Conservation (phyloP, 2,888 invertebrate species). For the Scelioninae gen. 1 region DNA sequence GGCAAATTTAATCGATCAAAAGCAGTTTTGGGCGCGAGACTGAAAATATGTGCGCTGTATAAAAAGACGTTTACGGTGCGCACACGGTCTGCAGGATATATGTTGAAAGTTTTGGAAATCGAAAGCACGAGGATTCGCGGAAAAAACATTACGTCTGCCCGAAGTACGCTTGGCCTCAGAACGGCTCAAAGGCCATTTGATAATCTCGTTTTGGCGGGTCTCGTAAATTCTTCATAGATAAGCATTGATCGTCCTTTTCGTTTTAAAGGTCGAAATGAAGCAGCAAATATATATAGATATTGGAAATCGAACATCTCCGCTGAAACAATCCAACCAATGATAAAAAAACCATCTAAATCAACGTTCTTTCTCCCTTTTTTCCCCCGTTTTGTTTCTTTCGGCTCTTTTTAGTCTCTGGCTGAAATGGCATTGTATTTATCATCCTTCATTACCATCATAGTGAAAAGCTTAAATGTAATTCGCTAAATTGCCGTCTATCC, state of each 20-base stretch:
- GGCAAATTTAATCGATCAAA: slow-evolving; percentile 1
- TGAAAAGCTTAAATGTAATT: slow-evolving; percentile 32
- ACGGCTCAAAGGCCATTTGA: slow-evolving; percentile 58
- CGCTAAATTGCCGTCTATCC: slow-evolving; percentile 38
- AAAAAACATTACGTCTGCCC: slow-evolving; percentile 47
- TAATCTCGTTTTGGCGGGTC: slow-evolving; percentile 55
- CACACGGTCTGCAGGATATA: neutral
- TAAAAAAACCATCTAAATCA: too few relatives aligned
- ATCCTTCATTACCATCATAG: slow-evolving; percentile 29
- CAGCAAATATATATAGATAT: slow-evolving; percentile 50
- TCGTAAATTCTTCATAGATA: slow-evolving; percentile 68
- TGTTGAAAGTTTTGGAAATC: slow-evolving; percentile 26
- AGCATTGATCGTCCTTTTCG: slow-evolving; percentile 53
- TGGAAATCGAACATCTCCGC: slow-evolving; percentile 43
- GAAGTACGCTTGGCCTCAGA: slow-evolving; percentile 36
- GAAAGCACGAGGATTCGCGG: slow-evolving; percentile 35
- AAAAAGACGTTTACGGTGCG: slow-evolving; percentile 18
- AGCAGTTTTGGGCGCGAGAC: neutral
- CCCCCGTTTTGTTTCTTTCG: too few relatives aligned
- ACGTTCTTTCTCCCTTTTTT: too few relatives aligned
- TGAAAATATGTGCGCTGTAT: neutral
- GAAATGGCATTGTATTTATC: slow-evolving; percentile 21
- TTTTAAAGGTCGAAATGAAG: slow-evolving; percentile 45
- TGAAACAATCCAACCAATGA: slow-evolving; percentile 23
- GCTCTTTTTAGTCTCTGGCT: neutral